Evolutionary conservation across 2,797 vertebrate genomes (phyloP), one percentile per base, ranked within the genome.

Genomic region (Gallinago nigripennis): DNA sequence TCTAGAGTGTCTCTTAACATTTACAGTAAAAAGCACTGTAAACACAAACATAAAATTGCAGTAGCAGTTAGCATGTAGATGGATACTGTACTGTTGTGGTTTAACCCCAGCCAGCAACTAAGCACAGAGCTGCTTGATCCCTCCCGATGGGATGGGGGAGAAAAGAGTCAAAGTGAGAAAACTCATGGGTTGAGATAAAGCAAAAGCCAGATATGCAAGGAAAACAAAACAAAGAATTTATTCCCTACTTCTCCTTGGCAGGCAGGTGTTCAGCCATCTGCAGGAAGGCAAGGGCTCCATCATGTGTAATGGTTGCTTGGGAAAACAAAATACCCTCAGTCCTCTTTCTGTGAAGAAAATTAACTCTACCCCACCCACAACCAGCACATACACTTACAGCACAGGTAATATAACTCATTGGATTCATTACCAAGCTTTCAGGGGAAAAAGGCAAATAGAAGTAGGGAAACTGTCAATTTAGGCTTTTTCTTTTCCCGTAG

Each of bases 391-490:
- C 4, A 6, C 17, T 58, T 72, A 37, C 3, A 9, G 8, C 60
- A 13, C 16, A 56, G 65, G 4, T 57, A 63, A 12, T 53, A 9
- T 8, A 83, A 13, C 13, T 88, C 21, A 3, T 25, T 51, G 13
- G 20, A 71, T 83, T 71, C 60, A 78, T 68, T 60, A 39, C 5
- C 7, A 56, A 51, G 27, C 48, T 90, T 90, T 63, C 39, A 51
- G 11, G 21, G 53, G 48, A 16, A 63, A 31, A 58, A 58, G 8
- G 14, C 0, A 3, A 10, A 24, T 11, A 0, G 48, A 6, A 46
- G 16, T 54, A 43, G 46, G 35, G 57, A 57, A 43, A 9, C 33
- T 73, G 20, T 16, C 15, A 54, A 37, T 63, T 73, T 68, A 28
- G 24, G 16, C 16, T 1, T 54, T 58, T 82, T 58, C 46, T 86